Conservation (phyloP, 1,140 invertebrate species). For the Choristoneura fumiferana region DNA sequence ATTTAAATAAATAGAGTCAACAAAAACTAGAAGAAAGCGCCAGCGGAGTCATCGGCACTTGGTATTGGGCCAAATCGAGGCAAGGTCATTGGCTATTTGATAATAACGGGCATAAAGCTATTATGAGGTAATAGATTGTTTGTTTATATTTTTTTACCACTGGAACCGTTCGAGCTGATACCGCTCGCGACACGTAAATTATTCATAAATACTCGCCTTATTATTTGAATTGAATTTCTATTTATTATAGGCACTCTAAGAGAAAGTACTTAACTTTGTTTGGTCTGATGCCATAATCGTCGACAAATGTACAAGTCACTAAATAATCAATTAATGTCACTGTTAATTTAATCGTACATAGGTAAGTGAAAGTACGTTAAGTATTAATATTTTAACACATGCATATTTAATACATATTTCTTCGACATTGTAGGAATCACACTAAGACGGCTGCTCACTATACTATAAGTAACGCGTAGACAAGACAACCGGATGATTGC, state of each 20-base stretch:
- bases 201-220: too few species aligned
- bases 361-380: background rate
- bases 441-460: background rate
- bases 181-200: too few species aligned
- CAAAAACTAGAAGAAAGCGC: conserved; percentile 53
- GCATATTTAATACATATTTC: background rate
- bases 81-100: conserved; percentile 63
- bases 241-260: background rate
- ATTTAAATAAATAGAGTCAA: conserved; percentile 15
- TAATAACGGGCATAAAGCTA: conserved; percentile 49
- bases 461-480: background rate
- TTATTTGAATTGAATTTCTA: too few species aligned
- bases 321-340: conserved; percentile 11
- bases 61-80: conserved; percentile 56
- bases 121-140: conserved; percentile 57
- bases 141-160: conserved; percentile 63
- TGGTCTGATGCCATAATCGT: conserved; percentile 6
- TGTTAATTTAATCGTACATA: background rate
- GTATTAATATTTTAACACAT: conserved; percentile 2
- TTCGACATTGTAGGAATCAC: background rate
- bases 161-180: background rate
- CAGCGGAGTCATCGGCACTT: conserved; percentile 61
- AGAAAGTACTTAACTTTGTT: background rate
- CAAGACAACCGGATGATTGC: background rate
- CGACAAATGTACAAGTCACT: background rate